These are phyloP conservation scores for Corythornis cristatus DNA, from an alignment of 2,113 vertebrate genomes.

Conservation along the genomic window DNA sequence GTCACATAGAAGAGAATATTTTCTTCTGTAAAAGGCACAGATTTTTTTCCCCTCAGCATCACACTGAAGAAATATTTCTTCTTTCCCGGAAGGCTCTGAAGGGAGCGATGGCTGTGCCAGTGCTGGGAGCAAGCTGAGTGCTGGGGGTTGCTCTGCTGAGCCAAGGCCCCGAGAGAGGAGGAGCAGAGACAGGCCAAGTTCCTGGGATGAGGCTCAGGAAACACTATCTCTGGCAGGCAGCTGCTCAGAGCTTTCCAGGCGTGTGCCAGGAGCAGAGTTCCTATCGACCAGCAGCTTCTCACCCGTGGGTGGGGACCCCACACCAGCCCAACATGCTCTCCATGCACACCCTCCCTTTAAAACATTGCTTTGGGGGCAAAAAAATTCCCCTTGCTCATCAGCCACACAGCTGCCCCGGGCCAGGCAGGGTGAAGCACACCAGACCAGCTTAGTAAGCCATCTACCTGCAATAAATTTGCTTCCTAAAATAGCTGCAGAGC, in stretches of 20 bases:
- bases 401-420: neutral
- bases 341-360: neutral
- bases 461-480: conserved; percentile 32
- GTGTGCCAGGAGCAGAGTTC: neutral
- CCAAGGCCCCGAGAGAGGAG: rapidly evolving
- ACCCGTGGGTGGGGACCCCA: neutral
- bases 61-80: neutral
- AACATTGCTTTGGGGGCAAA: rapidly evolving
- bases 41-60: neutral
- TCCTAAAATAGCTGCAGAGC: conserved; percentile 46
- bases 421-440: neutral
- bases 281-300: neutral
- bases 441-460: neutral
- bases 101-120: neutral
- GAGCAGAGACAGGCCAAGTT: neutral
- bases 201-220: neutral
- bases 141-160: neutral
- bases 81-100: neutral
- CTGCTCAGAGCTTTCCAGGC: neutral
- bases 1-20: neutral
- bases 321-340: neutral
- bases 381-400: neutral
- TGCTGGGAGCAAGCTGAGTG: neutral
- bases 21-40: neutral
- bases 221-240: neutral